Percentiles rank a stretch among this genome's conserved stretches.
Evolutionary conservation across 2,888 invertebrate genomes (phyloP).

Genomic region (Xylocampa areola): DNA sequence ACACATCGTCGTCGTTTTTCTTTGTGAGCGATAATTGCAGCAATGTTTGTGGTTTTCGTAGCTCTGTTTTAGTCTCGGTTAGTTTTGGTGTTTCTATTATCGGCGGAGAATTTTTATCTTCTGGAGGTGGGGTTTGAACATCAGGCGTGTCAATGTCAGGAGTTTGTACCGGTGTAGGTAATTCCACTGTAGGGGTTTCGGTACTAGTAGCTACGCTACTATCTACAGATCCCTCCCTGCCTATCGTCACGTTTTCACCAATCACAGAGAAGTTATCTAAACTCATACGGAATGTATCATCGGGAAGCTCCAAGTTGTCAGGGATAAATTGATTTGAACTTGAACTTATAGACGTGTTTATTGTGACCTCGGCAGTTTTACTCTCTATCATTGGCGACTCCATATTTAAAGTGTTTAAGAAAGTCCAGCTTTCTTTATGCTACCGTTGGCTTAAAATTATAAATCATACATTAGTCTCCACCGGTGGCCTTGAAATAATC

Average conservation of each 20-base stretch:
- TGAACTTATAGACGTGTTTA: slow-evolving; percentile 64
- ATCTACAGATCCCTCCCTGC: slow-evolving; percentile 71
- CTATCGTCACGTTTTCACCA: slow-evolving; percentile 84
- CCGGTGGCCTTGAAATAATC: slow-evolving; percentile 84
- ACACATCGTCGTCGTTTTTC: slow-evolving; percentile 74
- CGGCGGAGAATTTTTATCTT: slow-evolving; percentile 60
- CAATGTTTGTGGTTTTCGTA: slow-evolving; percentile 65
- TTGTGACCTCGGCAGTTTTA: slow-evolving; percentile 62
- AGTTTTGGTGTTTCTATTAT: slow-evolving; percentile 72
- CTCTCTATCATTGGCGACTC: slow-evolving; percentile 67
- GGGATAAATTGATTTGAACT: slow-evolving; percentile 78
- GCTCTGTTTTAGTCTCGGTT: slow-evolving; percentile 54
- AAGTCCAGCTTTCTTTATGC: slow-evolving; percentile 38
- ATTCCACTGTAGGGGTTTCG: slow-evolving; percentile 60
- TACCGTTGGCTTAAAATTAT: slow-evolving; percentile 43
- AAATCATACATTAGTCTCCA: slow-evolving; percentile 62
- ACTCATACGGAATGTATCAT: slow-evolving; percentile 83
- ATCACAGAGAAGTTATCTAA: slow-evolving; percentile 79
- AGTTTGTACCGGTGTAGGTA: slow-evolving; percentile 41
- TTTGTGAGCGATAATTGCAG: slow-evolving; percentile 76
- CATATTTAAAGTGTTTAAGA: slow-evolving; percentile 64
- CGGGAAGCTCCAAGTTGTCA: slow-evolving; percentile 78
- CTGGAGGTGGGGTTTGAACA: slow-evolving; percentile 25
- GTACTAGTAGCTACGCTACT: slow-evolving; percentile 48
- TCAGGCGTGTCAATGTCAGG: slow-evolving; percentile 49